Evolutionary conservation across 1,140 invertebrate species (phyloP).

Genomic region (Caenorhabditis latens): DNA sequence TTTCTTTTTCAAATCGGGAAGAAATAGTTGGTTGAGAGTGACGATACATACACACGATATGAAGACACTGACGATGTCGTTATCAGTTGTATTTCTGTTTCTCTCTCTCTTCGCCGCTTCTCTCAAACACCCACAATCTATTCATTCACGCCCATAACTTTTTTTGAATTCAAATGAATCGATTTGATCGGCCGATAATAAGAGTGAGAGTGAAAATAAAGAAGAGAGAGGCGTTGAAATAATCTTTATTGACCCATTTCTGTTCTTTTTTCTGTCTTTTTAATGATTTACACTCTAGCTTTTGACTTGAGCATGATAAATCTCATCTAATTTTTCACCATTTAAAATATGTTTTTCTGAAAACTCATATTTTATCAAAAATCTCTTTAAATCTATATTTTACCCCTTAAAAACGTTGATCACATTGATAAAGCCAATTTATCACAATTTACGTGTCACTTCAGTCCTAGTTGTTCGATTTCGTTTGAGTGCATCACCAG

Average conservation of each 20-base stretch:
- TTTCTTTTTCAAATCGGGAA: conserved; percentile 25
- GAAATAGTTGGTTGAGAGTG: neutral
- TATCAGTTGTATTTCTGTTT: conserved; percentile 37
- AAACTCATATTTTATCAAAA: too few species aligned
- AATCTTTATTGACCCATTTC: neutral
- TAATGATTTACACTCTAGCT: too few species aligned
- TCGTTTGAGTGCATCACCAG: too few species aligned
- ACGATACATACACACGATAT: neutral
- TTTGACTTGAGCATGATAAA: too few species aligned
- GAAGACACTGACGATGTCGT: conserved; percentile 1
- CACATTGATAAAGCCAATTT: too few species aligned
- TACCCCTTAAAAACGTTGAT: too few species aligned
- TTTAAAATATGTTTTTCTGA: too few species aligned
- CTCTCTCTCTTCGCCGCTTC: neutral
- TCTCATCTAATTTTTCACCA: too few species aligned
- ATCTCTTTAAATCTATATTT: too few species aligned
- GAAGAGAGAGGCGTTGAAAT: neutral
- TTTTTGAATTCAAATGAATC: neutral
- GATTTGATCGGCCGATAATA: neutral
- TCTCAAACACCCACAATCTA: neutral
- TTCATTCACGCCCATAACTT: conserved; percentile 35
- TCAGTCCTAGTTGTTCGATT: too few species aligned
- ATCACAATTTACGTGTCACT: too few species aligned
- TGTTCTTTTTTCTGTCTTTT: too few species aligned
- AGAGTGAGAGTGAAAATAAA: conserved; percentile 10